phyloP scores from a whole-genome alignment of 1,140 invertebrate species.

The Cotesia vestalis region DNA sequence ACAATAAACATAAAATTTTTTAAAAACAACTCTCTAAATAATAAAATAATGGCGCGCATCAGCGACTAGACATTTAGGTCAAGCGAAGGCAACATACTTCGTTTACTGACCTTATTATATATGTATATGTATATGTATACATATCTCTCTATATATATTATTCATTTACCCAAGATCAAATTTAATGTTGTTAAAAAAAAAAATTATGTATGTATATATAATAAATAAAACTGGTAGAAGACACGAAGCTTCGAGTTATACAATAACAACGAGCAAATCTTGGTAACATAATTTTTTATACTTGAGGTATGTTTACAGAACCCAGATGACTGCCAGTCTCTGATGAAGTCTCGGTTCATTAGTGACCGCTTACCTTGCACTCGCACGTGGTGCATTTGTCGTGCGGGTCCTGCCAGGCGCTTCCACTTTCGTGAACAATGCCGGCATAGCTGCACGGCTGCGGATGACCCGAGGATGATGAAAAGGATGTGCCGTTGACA shows the following conservation, averaged over 20 bases:
- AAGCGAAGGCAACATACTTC: slow-evolving; percentile 41
- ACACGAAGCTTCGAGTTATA: not conserved
- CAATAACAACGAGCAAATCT: not conserved
- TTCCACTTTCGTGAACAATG: slow-evolving; percentile 71
- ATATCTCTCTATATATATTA: not conserved
- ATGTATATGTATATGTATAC: too few species aligned
- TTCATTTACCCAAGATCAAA: not conserved
- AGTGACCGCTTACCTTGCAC: slow-evolving; percentile 75
- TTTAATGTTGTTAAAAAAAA: too few species aligned
- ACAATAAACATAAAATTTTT: slow-evolving; percentile 9
- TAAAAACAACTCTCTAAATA: slow-evolving; percentile 16
- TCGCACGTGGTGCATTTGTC: slow-evolving; percentile 79
- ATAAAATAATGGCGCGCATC: slow-evolving; percentile 15
- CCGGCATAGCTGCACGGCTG: slow-evolving; percentile 71
- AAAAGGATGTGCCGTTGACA: slow-evolving; percentile 50
- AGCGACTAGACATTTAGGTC: slow-evolving; percentile 43
- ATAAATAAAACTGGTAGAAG: not conserved
- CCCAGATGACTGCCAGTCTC: too few species aligned
- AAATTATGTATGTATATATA: too few species aligned
- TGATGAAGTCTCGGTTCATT: slow-evolving; percentile 32
- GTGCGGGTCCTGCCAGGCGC: slow-evolving; percentile 69
- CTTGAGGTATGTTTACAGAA: too few species aligned
- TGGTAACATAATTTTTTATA: not conserved
- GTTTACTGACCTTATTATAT: slow-evolving; percentile 50
- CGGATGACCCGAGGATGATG: slow-evolving; percentile 44